Conservation (phyloP, 1,140 invertebrate genomes). For the Pseudachorutes palmiensis region DNA sequence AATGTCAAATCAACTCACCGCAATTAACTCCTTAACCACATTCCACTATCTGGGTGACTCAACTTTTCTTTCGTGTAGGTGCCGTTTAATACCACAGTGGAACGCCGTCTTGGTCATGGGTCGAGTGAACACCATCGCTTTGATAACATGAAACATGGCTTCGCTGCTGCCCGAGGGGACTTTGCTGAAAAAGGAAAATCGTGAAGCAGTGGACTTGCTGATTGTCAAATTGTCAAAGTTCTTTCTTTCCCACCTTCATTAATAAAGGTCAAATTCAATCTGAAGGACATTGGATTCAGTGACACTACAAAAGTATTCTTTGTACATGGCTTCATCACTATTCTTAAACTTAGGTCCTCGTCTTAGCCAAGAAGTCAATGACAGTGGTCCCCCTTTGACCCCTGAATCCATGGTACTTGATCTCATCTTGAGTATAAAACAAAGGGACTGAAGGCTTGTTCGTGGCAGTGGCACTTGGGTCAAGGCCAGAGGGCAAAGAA, state of each 20-base stretch:
- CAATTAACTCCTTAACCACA: constrained; percentile 13
- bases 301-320: too few relatives aligned
- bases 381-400: constrained; percentile 57
- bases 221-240: constrained; percentile 16
- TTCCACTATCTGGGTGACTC: constrained; percentile 20
- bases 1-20: neutral
- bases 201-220: constrained; percentile 26
- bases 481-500: constrained; percentile 60
- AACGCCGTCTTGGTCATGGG: constrained; percentile 10
- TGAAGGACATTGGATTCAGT: too few relatives aligned
- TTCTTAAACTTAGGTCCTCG: neutral
- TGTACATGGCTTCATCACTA: too few relatives aligned
- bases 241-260: constrained; percentile 8
- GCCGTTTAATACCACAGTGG: constrained; percentile 10
- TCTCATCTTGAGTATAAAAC: constrained; percentile 78
- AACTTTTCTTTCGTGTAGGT: constrained; percentile 8
- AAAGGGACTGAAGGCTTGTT: constrained; percentile 37
- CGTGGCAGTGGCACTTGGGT: constrained; percentile 49
- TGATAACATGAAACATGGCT: constrained; percentile 33
- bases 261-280: neutral
- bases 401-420: constrained; percentile 84
- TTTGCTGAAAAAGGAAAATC: constrained; percentile 21
- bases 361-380: constrained; percentile 2
- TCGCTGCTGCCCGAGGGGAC: constrained; percentile 26
- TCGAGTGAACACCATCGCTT: constrained; percentile 25